Conservation (phyloP, 2,113 vertebrate genomes). For the Accipiter virgatus region DNA sequence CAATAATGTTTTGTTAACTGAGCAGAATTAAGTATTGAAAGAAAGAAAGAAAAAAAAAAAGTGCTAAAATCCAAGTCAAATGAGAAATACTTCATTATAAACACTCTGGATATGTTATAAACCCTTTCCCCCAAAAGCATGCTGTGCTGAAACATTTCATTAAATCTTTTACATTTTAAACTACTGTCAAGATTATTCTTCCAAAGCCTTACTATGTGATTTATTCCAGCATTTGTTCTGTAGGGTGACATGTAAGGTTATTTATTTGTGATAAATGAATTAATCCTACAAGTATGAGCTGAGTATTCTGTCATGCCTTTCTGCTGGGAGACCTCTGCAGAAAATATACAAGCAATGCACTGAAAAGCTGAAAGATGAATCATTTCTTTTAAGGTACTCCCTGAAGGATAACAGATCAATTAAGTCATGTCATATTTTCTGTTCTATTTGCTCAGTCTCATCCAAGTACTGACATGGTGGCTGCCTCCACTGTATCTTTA, state of each 20-base stretch:
- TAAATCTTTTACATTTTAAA: neutral
- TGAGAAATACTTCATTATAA: neutral
- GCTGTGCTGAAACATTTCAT: neutral
- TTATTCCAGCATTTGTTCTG: neutral
- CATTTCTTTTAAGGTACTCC: neutral
- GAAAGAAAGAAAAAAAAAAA: neutral
- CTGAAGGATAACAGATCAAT: neutral
- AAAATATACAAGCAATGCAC: neutral
- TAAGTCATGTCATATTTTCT: neutral
- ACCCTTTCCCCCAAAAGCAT: neutral
- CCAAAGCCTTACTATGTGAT: neutral
- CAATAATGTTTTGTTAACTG: neutral
- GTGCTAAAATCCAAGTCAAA: neutral
- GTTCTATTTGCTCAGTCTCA: neutral
- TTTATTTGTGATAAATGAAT: conserved; percentile 13
- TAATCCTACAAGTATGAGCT: neutral
- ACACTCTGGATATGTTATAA: neutral
- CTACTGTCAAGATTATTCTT: neutral
- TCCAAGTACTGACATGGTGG: neutral
- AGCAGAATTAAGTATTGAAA: neutral
- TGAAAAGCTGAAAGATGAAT: neutral
- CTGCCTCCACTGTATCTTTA: neutral
- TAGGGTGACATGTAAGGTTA: neutral
- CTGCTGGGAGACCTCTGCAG: neutral
- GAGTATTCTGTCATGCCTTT: neutral